These are phyloP conservation scores for Cyclura pinguis DNA, from an alignment of 2,797 vertebrate genomes.

Conservation along the genomic window DNA sequence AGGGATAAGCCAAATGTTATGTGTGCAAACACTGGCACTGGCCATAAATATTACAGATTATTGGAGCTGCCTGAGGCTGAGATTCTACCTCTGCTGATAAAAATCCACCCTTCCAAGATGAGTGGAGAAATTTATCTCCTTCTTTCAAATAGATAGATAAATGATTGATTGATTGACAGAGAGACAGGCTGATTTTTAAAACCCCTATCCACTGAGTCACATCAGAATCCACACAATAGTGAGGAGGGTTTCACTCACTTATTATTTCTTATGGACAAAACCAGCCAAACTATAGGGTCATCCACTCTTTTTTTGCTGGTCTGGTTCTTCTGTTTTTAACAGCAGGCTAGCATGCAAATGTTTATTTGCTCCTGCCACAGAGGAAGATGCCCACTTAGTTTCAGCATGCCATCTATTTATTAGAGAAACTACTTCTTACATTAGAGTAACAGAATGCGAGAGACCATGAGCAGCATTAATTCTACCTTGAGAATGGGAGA, in stretches of 20 bases:
- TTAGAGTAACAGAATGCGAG: too few relatives aligned
- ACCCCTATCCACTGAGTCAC: background rate
- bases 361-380: background rate
- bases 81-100: slow-evolving; percentile 40
- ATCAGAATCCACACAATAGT: background rate
- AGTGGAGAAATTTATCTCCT: background rate
- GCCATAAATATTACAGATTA: slow-evolving; percentile 55
- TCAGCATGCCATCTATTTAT: background rate
- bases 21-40: slow-evolving; percentile 26
- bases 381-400: background rate
- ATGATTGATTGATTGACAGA: background rate
- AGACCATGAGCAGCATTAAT: too few relatives aligned
- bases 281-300: background rate
- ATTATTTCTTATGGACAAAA: slow-evolving; percentile 43
- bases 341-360: background rate
- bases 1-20: background rate
- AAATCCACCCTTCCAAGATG: slow-evolving; percentile 32
- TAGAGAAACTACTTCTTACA: background rate
- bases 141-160: background rate
- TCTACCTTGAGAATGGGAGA: background rate
- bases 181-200: background rate
- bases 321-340: background rate
- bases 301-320: background rate
- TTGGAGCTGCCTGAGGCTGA: slow-evolving; percentile 26
- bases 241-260: slow-evolving; percentile 28